phyloP scores from a whole-genome alignment of 2,113 vertebrate genomes.

The Patagioenas fasciata region DNA sequence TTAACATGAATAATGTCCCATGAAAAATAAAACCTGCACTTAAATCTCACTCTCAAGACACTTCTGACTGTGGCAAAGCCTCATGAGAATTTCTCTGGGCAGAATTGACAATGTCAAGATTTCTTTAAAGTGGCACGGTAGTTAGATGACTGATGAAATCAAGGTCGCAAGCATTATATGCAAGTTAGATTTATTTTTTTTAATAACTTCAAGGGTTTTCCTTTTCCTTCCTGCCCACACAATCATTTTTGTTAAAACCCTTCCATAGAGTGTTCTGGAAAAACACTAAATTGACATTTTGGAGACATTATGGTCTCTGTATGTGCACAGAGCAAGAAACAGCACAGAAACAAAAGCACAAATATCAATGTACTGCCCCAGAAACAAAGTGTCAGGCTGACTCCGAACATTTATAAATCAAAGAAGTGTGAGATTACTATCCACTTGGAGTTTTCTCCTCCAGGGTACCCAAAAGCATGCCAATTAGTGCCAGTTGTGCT shows the following conservation, averaged over 20 bases:
- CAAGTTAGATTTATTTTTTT: not conserved
- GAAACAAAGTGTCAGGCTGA: slow-evolving; percentile 29
- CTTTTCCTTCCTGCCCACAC: not conserved
- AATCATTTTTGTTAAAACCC: not conserved
- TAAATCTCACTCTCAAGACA: not conserved
- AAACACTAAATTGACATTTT: not conserved
- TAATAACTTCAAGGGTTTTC: not conserved
- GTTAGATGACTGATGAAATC: not conserved
- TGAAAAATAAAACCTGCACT: not conserved
- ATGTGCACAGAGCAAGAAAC: not conserved
- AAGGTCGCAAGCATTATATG: accelerated
- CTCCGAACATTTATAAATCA: slow-evolving; percentile 37
- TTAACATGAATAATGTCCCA: not conserved
- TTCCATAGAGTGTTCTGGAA: not conserved
- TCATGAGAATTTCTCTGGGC: not conserved
- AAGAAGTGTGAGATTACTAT: slow-evolving; percentile 19
- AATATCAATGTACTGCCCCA: not conserved
- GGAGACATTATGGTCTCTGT: not conserved
- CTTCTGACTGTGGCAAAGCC: not conserved
- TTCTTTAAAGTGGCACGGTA: not conserved
- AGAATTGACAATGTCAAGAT: not conserved
- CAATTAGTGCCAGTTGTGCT: slow-evolving; percentile 46
- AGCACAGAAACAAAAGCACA: not conserved
- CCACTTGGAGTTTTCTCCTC: slow-evolving; percentile 3
- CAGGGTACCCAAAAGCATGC: slow-evolving; percentile 5